Evolutionary conservation across 2,888 invertebrate genomes (phyloP), one percentile per base, ranked within the genome.

Genomic region (Lycia hirtaria): DNA sequence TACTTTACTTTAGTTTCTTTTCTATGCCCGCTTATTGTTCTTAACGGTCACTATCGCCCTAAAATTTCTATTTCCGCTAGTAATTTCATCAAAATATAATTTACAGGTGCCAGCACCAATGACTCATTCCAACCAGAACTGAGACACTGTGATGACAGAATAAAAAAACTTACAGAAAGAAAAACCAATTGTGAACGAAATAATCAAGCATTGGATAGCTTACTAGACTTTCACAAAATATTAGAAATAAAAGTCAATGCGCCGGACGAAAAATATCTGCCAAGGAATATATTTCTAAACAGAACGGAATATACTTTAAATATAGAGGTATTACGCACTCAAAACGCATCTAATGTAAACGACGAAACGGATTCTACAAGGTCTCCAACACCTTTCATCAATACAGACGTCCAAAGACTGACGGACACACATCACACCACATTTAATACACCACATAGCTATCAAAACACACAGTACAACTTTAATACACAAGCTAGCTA

Each of bases 251-350:
- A 73, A 19, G 52, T 88, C 0, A 78, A 78, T 44, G 78, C 75
- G 4, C 88, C 91, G 1, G 74, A 80, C 3, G 77, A 78, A 55
- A 55, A 75, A 49, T 73, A 71, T 43, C 64, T 90, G 48, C 91
- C 91, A 6, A 68, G 76, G 59, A 83, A 82, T 63, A 72, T 90
- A 45, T 75, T 72, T 50, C 71, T 87, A n/a, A 82, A 78, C 52
- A 82, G 82, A 47, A 57, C 74, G 5, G 62, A 56, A n/a, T 89
- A 88, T 67, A 67, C 69, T 2, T 49, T 91, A 1, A 82, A 88
- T 69, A 26, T 88, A 19, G 64, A 75, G 10, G 73, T 67, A 48
- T 61, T 62, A 6, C 26, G 40, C 2, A 53, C 12, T 17, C 49
- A 54, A 37, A 56, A 51, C 19, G 45, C 51, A 3, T 24, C 45